Percentiles rank a stretch among this genome's conserved stretches.
Evolutionary conservation across 2,113 vertebrate species (phyloP).

Genomic region (Hirundichthys speculiger): DNA sequence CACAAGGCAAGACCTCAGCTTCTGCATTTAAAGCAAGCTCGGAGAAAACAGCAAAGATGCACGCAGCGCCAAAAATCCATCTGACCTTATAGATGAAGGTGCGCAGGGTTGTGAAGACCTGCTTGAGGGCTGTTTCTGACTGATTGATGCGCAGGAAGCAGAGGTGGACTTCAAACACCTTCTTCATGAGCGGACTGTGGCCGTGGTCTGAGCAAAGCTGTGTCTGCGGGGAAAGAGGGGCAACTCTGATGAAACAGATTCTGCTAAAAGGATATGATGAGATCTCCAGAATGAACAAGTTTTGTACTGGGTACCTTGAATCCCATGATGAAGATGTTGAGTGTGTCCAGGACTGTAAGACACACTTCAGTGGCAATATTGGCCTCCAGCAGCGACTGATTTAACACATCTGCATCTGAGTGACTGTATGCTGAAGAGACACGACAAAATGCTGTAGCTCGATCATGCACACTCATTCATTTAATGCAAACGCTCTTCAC

Average conservation of each 20-base stretch:
- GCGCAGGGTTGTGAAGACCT: constrained; percentile 93
- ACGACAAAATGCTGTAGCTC: constrained; percentile 46
- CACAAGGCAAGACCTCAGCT: neutral
- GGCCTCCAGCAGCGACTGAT: constrained; percentile 94
- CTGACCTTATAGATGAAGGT: constrained; percentile 96
- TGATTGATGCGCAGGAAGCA: constrained; percentile 98
- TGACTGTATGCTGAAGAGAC: constrained; percentile 89
- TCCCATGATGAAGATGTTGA: constrained; percentile 93
- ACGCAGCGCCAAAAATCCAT: neutral
- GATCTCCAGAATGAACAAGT: neutral
- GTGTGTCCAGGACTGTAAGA: constrained; percentile 94
- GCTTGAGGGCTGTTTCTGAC: constrained; percentile 93
- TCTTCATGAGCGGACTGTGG: constrained; percentile 98
- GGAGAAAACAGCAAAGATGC: neutral
- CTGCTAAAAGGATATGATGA: too few relatives aligned
- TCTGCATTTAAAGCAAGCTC: too few relatives aligned
- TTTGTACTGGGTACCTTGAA: constrained; percentile 88
- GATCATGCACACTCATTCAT: constrained; percentile 6
- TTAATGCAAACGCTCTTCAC: neutral
- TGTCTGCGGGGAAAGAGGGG: constrained; percentile 76
- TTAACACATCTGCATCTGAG: constrained; percentile 94
- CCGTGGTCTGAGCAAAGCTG: constrained; percentile 93
- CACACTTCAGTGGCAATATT: constrained; percentile 97
- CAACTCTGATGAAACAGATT: neutral
- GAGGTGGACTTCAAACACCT: constrained; percentile 95